Conservation (phyloP, 2,888 invertebrate species). For the Steinernema carpocapsae region DNA sequence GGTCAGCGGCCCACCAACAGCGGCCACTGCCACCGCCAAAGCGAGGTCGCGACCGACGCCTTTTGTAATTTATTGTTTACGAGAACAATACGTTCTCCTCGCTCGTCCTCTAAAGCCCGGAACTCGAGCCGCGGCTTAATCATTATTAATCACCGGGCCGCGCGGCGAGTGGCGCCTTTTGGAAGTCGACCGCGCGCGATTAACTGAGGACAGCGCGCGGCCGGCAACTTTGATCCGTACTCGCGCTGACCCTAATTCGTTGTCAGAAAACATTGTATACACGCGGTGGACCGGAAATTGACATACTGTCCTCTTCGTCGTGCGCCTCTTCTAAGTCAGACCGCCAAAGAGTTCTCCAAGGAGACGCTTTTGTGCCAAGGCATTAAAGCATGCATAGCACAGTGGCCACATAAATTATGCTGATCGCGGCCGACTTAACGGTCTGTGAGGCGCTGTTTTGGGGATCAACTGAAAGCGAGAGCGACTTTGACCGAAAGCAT, state of each 20-base stretch:
- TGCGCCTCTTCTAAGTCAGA: not conserved
- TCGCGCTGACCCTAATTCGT: slow-evolving; percentile 22
- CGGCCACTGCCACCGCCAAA: slow-evolving; percentile 1
- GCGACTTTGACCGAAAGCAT: too few relatives aligned
- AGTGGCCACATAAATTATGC: too few relatives aligned
- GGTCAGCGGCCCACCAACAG: too few relatives aligned
- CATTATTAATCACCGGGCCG: slow-evolving; percentile 33
- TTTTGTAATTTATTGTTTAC: slow-evolving; percentile 34
- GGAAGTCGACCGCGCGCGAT: not conserved
- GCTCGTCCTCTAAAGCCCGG: not conserved
- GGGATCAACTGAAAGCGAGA: too few relatives aligned
- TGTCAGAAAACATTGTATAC: slow-evolving; percentile 22
- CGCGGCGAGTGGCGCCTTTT: slow-evolving; percentile 8
- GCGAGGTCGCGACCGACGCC: slow-evolving; percentile 30
- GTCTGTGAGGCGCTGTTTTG: too few relatives aligned
- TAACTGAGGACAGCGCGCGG: slow-evolving; percentile 5
- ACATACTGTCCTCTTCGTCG: not conserved
- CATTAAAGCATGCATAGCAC: not conserved
- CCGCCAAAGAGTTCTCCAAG: not conserved
- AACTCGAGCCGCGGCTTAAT: slow-evolving; percentile 15
- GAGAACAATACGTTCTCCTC: slow-evolving; percentile 22
- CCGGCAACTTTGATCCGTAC: slow-evolving; percentile 24
- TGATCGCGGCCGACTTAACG: too few relatives aligned
- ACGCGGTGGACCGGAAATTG: slow-evolving; percentile 32
- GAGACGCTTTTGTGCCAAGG: not conserved